Percentiles rank a stretch among this genome's conserved stretches.
These are phyloP conservation scores for Lycocorax pyrrhopterus DNA, from an alignment of 2,113 vertebrate species.

Conservation along the genomic window DNA sequence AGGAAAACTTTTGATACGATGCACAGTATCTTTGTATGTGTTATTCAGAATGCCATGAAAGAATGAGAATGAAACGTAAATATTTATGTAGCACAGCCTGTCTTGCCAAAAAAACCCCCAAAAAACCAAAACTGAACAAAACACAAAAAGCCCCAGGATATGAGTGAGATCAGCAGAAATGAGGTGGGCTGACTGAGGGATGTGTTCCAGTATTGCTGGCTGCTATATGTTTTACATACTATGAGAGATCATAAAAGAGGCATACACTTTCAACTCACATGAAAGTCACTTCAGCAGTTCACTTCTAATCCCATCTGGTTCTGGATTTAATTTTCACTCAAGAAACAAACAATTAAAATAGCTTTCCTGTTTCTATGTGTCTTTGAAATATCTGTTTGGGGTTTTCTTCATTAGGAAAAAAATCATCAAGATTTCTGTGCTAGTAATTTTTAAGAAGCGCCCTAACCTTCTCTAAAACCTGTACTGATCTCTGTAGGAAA, in stretches of 20 bases:
- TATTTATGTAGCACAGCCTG: constrained; percentile 7
- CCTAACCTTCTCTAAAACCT: not conserved
- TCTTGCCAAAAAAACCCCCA: not conserved
- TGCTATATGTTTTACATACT: not conserved
- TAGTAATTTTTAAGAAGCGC: not conserved
- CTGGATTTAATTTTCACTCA: not conserved
- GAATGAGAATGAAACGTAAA: not conserved
- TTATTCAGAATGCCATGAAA: not conserved
- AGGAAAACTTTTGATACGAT: not conserved
- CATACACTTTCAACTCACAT: not conserved
- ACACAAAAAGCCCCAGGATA: not conserved
- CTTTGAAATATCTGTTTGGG: not conserved
- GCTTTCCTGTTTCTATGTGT: not conserved
- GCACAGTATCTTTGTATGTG: not conserved
- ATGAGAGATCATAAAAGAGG: not conserved
- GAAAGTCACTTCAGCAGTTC: not conserved
- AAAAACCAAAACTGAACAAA: not conserved
- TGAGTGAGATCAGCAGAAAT: constrained; percentile 22
- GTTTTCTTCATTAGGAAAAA: not conserved
- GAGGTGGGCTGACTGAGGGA: not conserved
- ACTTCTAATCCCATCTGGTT: not conserved
- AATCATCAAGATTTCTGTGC: not conserved
- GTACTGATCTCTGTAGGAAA: not conserved
- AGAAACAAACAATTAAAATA: not conserved
- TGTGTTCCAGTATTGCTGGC: not conserved